A percentile compares a stretch with the other conserved stretches of the same genome.
These are phyloP conservation scores for Synanthedon formicaeformis DNA, from an alignment of 2,888 invertebrate genomes.

Conservation along the genomic window DNA sequence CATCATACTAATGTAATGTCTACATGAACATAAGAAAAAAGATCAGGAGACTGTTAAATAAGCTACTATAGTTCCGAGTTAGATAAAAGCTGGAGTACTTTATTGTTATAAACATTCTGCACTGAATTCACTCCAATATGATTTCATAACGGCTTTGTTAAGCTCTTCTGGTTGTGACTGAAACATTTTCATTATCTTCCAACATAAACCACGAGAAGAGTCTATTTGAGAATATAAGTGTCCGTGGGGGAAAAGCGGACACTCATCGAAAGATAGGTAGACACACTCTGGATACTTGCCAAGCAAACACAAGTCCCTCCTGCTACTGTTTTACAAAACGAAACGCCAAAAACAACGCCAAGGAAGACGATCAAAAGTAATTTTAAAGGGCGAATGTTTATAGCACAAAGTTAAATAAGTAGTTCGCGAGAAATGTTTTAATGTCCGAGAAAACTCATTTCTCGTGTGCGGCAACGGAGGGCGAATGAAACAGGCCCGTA, in stretches of 20 bases:
- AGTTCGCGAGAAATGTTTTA: conserved; percentile 35
- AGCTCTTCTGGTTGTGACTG: no score
- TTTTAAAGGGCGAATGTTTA: conserved; percentile 26
- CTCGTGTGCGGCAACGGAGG: conserved; percentile 18
- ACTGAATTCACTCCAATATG: no score
- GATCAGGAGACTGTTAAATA: no score
- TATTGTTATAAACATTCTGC: no score
- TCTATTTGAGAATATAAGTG: not conserved
- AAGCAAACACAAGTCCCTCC: not conserved
- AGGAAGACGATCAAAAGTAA: conserved; percentile 3
- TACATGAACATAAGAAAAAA: no score
- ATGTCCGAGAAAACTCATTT: conserved; percentile 38
- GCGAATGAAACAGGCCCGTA: conserved; percentile 27
- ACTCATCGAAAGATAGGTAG: not conserved
- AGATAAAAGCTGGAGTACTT: no score
- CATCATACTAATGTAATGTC: no score
- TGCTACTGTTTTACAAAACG: not conserved
- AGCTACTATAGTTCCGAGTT: no score
- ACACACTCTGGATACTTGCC: not conserved
- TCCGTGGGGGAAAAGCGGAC: not conserved
- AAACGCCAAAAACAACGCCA: not conserved
- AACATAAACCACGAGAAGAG: not conserved
- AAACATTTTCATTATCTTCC: not conserved
- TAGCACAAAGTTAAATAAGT: conserved; percentile 30
- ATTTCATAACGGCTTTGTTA: no score